phyloP scores from a whole-genome alignment of 2,888 invertebrate genomes.

The Lepas anatifera region DNA sequence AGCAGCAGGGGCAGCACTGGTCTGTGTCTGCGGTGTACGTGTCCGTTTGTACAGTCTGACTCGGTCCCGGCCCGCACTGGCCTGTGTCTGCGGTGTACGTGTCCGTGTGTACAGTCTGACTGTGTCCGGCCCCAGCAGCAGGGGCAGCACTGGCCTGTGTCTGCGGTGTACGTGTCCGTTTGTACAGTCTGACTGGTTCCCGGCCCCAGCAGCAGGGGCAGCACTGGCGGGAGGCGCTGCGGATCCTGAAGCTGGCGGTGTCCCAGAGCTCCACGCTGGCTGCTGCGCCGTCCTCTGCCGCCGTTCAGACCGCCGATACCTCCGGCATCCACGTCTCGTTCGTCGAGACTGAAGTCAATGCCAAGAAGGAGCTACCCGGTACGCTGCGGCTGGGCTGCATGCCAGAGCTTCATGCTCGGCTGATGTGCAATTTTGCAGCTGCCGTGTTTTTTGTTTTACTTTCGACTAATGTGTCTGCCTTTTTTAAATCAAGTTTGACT shows the following conservation, averaged over 20 bases:
- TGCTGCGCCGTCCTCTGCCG: constrained; percentile 54
- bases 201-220: constrained; percentile 45
- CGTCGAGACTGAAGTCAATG: constrained; percentile 12
- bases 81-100: not conserved
- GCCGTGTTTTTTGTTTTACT: too few relatives aligned
- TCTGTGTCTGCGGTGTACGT: not conserved
- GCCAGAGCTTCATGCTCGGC: too few relatives aligned
- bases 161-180: not conserved
- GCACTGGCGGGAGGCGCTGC: constrained; percentile 91
- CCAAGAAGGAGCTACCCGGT: constrained; percentile 26
- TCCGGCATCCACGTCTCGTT: constrained; percentile 7
- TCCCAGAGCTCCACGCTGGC: constrained; percentile 85
- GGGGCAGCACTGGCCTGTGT: not conserved
- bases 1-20: not conserved
- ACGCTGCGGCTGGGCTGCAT: not conserved
- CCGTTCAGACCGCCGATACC: constrained; percentile 20
- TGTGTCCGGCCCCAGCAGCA: not conserved
- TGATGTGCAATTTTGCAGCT: too few relatives aligned
- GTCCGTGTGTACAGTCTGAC: not conserved
- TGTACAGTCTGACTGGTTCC: not conserved
- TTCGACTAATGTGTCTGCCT: too few relatives aligned
- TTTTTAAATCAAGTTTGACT: too few relatives aligned
- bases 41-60: not conserved
- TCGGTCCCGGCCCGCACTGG: too few relatives aligned
- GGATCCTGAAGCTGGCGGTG: constrained; percentile 90